phyloP scores from a whole-genome alignment of 2,888 invertebrate species.

The Acanthacorydalis orientalis region DNA sequence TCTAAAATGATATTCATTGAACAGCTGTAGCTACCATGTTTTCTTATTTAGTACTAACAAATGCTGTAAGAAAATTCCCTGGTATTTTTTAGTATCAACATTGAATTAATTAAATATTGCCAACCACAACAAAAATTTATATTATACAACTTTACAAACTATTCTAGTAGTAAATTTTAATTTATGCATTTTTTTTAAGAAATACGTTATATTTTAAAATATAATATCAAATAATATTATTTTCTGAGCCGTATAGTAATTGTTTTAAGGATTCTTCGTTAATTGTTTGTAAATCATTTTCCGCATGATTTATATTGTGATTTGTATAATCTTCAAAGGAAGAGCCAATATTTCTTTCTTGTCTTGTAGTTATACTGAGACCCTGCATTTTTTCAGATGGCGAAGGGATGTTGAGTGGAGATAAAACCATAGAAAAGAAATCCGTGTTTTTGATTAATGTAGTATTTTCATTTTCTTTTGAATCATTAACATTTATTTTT shows the following conservation, averaged over 20 bases:
- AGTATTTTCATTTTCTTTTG: conserved; percentile 2
- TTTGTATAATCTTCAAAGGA: not conserved
- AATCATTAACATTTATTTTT: conserved; percentile 1
- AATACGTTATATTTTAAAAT: no score
- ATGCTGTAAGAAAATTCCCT: no score
- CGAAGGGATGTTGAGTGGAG: conserved; percentile 36
- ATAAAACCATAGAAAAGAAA: conserved; percentile 28
- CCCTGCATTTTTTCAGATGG: conserved; percentile 49
- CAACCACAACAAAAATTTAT: no score
- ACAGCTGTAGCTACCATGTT: no score
- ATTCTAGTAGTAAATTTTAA: no score
- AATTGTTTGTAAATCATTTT: conserved; percentile 24
- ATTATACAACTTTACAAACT: no score
- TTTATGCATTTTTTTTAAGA: no score
- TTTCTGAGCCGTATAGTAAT: conserved; percentile 23
- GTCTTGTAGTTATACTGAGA: conserved; percentile 32
- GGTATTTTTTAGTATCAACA: no score
- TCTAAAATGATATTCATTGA: no score
- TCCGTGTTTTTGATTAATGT: conserved; percentile 17
- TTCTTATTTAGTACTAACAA: no score
- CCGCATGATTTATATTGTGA: conserved; percentile 8
- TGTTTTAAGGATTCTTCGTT: conserved; percentile 32
- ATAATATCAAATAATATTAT: not conserved
- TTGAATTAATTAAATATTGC: no score
- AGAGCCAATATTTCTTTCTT: conserved; percentile 3